Evolutionary conservation across 2,797 vertebrate species (phyloP).

Genomic region (Chloroceryle inda): DNA sequence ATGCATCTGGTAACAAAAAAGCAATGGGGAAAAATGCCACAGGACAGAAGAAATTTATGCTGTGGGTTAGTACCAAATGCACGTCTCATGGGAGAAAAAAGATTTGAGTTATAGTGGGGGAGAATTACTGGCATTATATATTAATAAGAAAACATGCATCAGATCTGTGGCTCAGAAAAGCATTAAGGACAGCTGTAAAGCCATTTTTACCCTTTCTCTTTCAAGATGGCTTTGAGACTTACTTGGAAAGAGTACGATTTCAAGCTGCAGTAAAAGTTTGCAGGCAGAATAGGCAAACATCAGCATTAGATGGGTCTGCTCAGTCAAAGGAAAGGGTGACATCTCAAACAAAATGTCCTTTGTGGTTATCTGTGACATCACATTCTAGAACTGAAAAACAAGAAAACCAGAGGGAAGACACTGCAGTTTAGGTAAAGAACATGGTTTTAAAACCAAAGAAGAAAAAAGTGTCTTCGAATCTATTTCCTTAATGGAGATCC

Average conservation of each 20-base stretch:
- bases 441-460: background rate
- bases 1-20: constrained; percentile 70
- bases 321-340: background rate
- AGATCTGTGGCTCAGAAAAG: background rate
- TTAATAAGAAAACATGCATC: background rate
- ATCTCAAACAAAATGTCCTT: background rate
- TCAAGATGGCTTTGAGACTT: background rate
- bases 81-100: background rate
- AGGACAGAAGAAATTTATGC: constrained; percentile 69
- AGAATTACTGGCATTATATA: background rate
- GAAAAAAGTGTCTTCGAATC: background rate
- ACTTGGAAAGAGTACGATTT: background rate
- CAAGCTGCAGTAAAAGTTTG: background rate
- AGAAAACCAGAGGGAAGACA: background rate
- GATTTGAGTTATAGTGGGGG: background rate
- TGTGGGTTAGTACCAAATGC: constrained; percentile 55
- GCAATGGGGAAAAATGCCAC: constrained; percentile 74
- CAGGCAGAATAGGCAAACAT: background rate
- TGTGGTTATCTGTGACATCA: background rate
- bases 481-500: background rate
- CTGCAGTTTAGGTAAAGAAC: background rate
- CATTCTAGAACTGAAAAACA: background rate
- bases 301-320: background rate
- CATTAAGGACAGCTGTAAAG: background rate
- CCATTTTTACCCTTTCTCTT: background rate